These are phyloP conservation scores for Temnothorax nylanderi DNA, from an alignment of 1,140 invertebrate genomes.

Conservation along the genomic window DNA sequence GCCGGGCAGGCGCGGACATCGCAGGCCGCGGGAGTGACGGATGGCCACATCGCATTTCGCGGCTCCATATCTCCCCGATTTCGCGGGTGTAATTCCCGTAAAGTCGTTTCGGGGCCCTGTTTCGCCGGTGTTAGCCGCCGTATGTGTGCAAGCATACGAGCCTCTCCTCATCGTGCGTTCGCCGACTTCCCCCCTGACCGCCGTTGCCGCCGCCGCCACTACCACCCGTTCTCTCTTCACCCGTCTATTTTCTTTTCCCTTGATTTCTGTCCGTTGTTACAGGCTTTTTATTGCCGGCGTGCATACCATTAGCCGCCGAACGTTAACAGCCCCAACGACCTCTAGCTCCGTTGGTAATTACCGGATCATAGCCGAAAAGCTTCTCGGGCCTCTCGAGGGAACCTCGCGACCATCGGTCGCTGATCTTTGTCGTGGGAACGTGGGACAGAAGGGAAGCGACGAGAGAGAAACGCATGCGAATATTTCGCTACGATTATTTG, in stretches of 20 bases:
- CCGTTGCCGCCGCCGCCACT: background rate
- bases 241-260: slow-evolving; percentile 78
- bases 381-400: slow-evolving; percentile 50
- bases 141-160: slow-evolving; percentile 53
- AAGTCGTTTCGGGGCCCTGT: slow-evolving; percentile 82
- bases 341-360: slow-evolving; percentile 81
- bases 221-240: background rate
- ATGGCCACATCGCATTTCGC: slow-evolving; percentile 85
- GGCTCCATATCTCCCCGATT: slow-evolving; percentile 84
- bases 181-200: background rate
- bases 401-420: slow-evolving; percentile 34
- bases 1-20: slow-evolving; percentile 68
- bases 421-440: slow-evolving; percentile 66
- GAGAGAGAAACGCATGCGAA: slow-evolving; percentile 20
- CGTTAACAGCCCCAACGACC: slow-evolving; percentile 81
- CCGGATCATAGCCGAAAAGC: slow-evolving; percentile 80
- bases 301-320: slow-evolving; percentile 82
- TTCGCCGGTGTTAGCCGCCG: slow-evolving; percentile 64
- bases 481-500: slow-evolving; percentile 43
- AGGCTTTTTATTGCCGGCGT: slow-evolving; percentile 76
- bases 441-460: slow-evolving; percentile 44
- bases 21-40: slow-evolving; percentile 82
- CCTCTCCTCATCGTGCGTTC: slow-evolving; percentile 41
- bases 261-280: slow-evolving; percentile 77
- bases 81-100: slow-evolving; percentile 85